Conservation (phyloP, 2,113 vertebrate genomes). For the Gopherus evgoodei region DNA sequence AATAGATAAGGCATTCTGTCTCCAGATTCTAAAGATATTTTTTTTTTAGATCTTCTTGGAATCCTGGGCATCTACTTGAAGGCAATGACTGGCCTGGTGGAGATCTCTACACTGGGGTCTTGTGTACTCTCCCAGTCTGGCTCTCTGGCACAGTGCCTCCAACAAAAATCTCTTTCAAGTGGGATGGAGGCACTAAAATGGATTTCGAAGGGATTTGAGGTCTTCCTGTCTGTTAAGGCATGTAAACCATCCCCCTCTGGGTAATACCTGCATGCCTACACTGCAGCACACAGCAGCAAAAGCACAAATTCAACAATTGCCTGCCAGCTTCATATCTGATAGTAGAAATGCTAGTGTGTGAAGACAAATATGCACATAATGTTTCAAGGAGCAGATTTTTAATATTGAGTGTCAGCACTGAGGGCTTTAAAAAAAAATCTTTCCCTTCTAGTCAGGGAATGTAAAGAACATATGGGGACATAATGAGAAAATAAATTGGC, state of each 20-base stretch:
- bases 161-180: neutral
- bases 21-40: neutral
- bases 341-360: neutral
- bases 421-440: neutral
- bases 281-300: neutral
- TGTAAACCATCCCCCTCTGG: neutral
- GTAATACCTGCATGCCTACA: neutral
- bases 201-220: neutral
- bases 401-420: neutral
- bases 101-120: neutral
- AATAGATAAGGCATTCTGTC: neutral
- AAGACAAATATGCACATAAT: neutral
- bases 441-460: too few relatives aligned
- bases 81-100: neutral
- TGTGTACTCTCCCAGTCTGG: neutral
- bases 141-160: neutral
- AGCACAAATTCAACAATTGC: neutral
- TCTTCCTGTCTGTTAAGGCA: neutral
- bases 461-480: neutral
- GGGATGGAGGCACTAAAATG: neutral
- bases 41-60: neutral
- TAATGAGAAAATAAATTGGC: neutral
- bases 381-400: neutral
- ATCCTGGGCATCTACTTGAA: neutral
- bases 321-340: neutral